phyloP scores from a whole-genome alignment of 2,113 vertebrate species.

The Tylochromis polylepis region DNA sequence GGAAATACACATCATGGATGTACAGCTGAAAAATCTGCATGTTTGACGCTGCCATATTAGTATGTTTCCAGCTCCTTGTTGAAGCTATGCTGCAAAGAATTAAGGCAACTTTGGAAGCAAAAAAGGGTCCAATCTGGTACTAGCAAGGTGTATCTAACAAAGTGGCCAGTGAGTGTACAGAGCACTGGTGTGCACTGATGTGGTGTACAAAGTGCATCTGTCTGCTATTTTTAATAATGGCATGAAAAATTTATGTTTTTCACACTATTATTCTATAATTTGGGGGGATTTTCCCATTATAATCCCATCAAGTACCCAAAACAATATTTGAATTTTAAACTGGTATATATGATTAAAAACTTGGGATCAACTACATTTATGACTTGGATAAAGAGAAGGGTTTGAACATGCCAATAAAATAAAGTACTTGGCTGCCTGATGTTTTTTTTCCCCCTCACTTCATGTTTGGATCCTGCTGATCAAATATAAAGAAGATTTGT shows the following conservation, averaged over 20 bases:
- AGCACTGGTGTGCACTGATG: neutral
- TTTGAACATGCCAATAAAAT: neutral
- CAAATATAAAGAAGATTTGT: neutral
- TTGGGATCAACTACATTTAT: neutral
- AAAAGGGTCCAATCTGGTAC: neutral
- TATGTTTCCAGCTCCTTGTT: neutral
- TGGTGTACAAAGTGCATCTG: neutral
- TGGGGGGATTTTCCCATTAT: neutral
- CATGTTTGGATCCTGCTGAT: neutral
- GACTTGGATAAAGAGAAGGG: neutral
- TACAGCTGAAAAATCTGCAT: neutral
- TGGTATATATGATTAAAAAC: neutral
- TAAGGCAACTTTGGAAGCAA: neutral
- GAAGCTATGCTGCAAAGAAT: neutral
- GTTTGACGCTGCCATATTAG: neutral
- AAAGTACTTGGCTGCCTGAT: neutral
- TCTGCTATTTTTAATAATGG: neutral
- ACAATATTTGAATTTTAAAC: neutral
- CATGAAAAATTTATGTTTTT: neutral
- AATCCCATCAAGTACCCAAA: neutral
- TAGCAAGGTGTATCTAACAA: neutral
- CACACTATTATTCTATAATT: neutral
- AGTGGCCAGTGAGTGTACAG: neutral
- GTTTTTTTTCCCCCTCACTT: neutral
- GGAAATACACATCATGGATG: neutral